Evolutionary conservation across 2,888 invertebrate species (phyloP).

Genomic region (Calameuta filiformis): DNA sequence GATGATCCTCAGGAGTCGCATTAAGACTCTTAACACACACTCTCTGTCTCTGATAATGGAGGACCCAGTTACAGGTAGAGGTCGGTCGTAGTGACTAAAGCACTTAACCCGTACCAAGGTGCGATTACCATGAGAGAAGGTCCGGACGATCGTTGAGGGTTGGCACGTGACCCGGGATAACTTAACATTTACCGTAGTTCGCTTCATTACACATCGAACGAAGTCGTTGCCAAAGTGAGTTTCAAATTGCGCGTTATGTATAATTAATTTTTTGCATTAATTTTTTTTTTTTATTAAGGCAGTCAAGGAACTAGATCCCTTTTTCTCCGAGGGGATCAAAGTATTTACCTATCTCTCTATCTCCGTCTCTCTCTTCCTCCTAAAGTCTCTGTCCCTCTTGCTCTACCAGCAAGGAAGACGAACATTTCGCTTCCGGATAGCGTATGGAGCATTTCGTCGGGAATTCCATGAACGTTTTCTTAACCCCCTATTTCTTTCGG

Average conservation of each 20-base stretch:
- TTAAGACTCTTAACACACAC: constrained; percentile 52
- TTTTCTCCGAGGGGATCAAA: background rate
- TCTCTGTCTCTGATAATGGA: constrained; percentile 55
- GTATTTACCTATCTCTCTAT: constrained; percentile 4
- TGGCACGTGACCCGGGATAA: constrained; percentile 41
- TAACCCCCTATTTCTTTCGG: background rate
- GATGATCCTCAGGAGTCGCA: constrained; percentile 42
- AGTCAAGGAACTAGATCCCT: background rate
- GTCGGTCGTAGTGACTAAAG: constrained; percentile 36
- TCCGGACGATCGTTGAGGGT: constrained; percentile 32
- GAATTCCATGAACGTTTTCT: background rate
- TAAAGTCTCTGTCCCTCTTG: background rate
- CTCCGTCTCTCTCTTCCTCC: background rate
- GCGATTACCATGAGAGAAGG: constrained; percentile 51
- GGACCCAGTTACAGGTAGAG: constrained; percentile 42
- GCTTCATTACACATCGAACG: constrained; percentile 40
- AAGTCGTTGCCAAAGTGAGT: background rate
- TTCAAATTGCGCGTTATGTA: background rate
- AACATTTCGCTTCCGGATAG: background rate
- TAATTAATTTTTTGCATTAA: background rate
- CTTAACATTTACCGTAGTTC: constrained; percentile 39
- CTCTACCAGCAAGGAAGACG: background rate
- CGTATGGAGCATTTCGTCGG: background rate
- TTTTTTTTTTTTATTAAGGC: background rate
- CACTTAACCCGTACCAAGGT: constrained; percentile 47